Base-by-base conservation (phyloP, 2,113 vertebrate species). In the Dipodomys merriami region DNA sequence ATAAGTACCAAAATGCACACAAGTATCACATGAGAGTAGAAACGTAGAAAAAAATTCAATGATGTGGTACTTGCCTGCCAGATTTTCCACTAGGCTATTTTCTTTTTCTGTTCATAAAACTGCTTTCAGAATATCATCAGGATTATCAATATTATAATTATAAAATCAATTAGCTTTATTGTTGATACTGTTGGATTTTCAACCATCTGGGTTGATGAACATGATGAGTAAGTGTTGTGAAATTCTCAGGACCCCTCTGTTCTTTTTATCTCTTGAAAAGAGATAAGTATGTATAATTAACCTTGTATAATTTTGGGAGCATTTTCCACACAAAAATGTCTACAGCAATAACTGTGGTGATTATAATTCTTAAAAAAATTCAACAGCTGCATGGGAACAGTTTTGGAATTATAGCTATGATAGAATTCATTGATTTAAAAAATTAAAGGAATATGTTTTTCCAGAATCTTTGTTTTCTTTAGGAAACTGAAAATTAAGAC, bases 41-140 rank as follows among this genome's bases (percentile, higher is more conserved):
- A 39, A 91, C 2, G 64, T 0, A 92, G 27, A 84, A 2, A 62
- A 53, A 78, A 90, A 65, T 7, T 79, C 60, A 69, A 0, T 20
- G 79, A 69, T 57, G 19, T 30, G 19, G 60, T 19, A 64, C 12
- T 9, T 77, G 53, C 22, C 25, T 44, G 69, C n/a, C 18, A 60
- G 65, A 57, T 5, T 64, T 92, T 53, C 49, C 12, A 35, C 12
- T 3, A 12, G 49, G n/a, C 49, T 93, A 30, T 62, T 90, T 73
- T 67, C 30, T 35, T 90, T 80, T 76, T 44, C 33, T 93, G 85
- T 83, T 60, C 35, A 69, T 69, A 46, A 3, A 87, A 4, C 8
- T 91, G 62, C 67, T 29, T 92, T 94, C 29, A 74, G 79, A 92
- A 76, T 82, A 25, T 91, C 78, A 90, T 39, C 18, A 81, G 67